These are phyloP conservation scores for Orchesellides sinensis DNA, from an alignment of 2,888 invertebrate genomes.

Conservation along the genomic window DNA sequence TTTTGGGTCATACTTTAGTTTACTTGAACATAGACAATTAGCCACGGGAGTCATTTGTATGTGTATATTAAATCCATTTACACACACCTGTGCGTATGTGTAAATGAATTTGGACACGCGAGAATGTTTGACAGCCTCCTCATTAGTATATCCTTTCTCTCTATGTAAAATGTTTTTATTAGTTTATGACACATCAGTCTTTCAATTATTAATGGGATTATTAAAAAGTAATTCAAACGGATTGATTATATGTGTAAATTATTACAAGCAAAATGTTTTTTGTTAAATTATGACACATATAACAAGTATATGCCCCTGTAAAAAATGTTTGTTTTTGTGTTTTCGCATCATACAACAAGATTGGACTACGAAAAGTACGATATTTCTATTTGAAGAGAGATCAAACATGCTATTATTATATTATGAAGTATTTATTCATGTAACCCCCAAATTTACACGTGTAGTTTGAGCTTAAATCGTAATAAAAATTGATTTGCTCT, in stretches of 20 bases:
- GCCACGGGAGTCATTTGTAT: too few relatives aligned
- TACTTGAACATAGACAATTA: too few relatives aligned
- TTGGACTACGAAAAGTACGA: background rate
- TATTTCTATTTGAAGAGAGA: too few relatives aligned
- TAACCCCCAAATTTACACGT: slow-evolving; percentile 37
- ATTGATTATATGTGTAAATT: background rate
- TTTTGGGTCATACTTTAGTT: too few relatives aligned
- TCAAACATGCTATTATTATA: too few relatives aligned
- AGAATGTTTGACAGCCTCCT: background rate
- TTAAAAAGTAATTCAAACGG: slow-evolving; percentile 22
- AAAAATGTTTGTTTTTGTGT: background rate
- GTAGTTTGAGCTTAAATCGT: slow-evolving; percentile 38
- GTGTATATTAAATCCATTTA: too few relatives aligned
- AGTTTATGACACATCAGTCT: slow-evolving; percentile 45
- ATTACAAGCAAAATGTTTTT: background rate
- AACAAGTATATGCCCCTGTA: background rate
- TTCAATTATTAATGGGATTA: slow-evolving; percentile 20
- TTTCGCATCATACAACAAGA: background rate
- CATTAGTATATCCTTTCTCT: background rate
- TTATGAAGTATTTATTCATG: slow-evolving; percentile 12
- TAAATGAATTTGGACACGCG: too few relatives aligned
- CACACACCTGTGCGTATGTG: too few relatives aligned
- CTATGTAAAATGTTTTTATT: background rate
- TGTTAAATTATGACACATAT: background rate
- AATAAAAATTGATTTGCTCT: slow-evolving; percentile 25